Base-by-base conservation (phyloP, 2,113 vertebrate genomes). In the Carassius gibelio region DNA sequence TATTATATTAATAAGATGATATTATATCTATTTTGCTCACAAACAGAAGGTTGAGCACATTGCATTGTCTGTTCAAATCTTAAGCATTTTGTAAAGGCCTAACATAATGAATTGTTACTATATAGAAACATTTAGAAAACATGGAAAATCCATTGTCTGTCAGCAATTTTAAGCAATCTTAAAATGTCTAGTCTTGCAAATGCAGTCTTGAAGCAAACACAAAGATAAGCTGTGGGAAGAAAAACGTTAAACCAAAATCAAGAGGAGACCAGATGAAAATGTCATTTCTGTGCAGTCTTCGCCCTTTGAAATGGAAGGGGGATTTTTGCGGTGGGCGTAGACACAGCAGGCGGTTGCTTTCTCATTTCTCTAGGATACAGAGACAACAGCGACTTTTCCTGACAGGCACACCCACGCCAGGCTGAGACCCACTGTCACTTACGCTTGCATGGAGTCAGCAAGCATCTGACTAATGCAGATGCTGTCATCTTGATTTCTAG, bases 321-420 rank as follows among this genome's bases (percentile, higher is more conserved):
- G 87, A 89, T 89, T 90, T 90, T 91, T 87, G 89, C 76, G 76
- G 90, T 91, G 89, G 90, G 90, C 82, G 89, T 88, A 83, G 59
- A 88, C 86, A 69, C 90, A 86, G 89, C 89, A 89, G 87, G 90
- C 86, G 88, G 83, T 85, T 69, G 83, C 85, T 88, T 89, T 88
- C 86, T 91, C 88, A 81, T 91, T 89, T 90, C 90, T 89, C 90
- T 84, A 87, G 89, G 89, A 89, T 88, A 87, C 88, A 84, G 87
- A 88, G 87, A 89, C 84, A 85, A 86, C 84, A 83, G 84, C 76
- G 69, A 85, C 87, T 90, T 88, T 90, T 90, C 87, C 86, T 90
- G 90, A 91, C 90, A 91, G 89, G 88, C 88, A 90, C 88, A 79
- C 90, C 90, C 89, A 89, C 90, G 81, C 89, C 61, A 48, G 84